Evolutionary conservation across 2,888 invertebrate genomes (phyloP), one percentile per base, ranked within the genome.

Genomic region (Caenorhabditis afra): DNA sequence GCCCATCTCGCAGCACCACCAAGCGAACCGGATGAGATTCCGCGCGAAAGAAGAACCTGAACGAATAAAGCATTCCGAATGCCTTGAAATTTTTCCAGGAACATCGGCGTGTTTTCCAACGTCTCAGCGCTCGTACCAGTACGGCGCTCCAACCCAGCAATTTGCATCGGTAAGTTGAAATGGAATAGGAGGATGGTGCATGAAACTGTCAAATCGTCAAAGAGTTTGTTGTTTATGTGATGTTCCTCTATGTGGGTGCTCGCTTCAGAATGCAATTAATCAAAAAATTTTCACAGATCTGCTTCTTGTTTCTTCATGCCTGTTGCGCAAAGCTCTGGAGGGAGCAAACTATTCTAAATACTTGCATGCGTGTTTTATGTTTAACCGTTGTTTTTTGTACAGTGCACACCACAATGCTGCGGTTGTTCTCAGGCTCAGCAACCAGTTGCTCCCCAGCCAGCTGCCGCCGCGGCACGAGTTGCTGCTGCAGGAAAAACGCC

Each of bases 401-500:
- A 80, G 80, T 80, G 80, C 80, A 80, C 80, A 59, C 71, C 80
- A 59, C 80, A 80, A 80, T 80, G 80, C 71, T 75, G 80, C 71
- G 75, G 80, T 80, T 80, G 80, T 80, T 80, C 80, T 70, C 80
- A 80, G 80, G 80, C 75, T 68, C 67, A 67, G 57, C 74, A 49
- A 52, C 23, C 44, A 57, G 44, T 16, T 12, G 79, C 29, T 18
- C 55, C 82, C 53, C 82, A 70, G 44, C 73, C 71, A 49, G 66
- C 70, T 37, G 79, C 75, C 14, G 76, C 79, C 12, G 84, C 79
- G 20, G 84, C 81, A n/a, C 76, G 84, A 50, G 84, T 82, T 20
- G 84, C 84, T 4, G 84, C 86, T 14, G 86, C 86, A 18, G 86
- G 82, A 57, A 80, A 79, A 49, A 80, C 83, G 12, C 83, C 84